Base-by-base conservation (phyloP, 2,797 vertebrate species). In the Momotus momota region DNA sequence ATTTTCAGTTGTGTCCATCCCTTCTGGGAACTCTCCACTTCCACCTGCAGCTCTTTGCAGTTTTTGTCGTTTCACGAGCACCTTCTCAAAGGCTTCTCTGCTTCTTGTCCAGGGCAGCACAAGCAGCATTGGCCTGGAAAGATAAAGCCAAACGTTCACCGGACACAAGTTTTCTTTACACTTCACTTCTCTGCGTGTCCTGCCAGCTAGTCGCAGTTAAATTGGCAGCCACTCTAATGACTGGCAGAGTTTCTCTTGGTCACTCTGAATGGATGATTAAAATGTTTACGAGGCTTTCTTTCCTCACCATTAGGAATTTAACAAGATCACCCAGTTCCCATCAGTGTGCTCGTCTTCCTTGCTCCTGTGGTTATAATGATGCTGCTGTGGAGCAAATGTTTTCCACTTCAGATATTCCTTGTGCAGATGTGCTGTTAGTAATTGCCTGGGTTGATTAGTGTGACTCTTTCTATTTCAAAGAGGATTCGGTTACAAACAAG, bases 61-160 rank as follows among this genome's bases (percentile, higher is more conserved):
- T 98, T 98, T 98, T 95, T 98, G 97, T 98, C 97, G 96, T 96
- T 98, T 97, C 2, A 97, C 94, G 51, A 98, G 96, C 94, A 98
- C 96, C 97, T 98, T 98, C 94, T 98, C 97, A 26, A 98, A 98
- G 88, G 93, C 91, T 33, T 35, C 97, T 95, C 83, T 98, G 98
- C 93, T 98, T 98, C 95, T 98, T 99, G 89, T 99, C 98, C 93
- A 98, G 97, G 52, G 96, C 97, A 7, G 97, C 97, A 4, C 97
- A 98, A 14, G 98, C 98, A 25, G 98, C 97, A 3, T 88, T 98
- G 93, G 97, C 97, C 98, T 98, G 90, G 26, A 62, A 85, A 64
- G 82, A 90, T 61, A 65, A 93, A 93, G 78, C 48, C 91, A 81
- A 61, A 52, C 66, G 74, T 95, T 88, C 65, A 69, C 60, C 10